Base-by-base conservation (phyloP, 2,797 vertebrate genomes). In the Rallus crepitans region DNA sequence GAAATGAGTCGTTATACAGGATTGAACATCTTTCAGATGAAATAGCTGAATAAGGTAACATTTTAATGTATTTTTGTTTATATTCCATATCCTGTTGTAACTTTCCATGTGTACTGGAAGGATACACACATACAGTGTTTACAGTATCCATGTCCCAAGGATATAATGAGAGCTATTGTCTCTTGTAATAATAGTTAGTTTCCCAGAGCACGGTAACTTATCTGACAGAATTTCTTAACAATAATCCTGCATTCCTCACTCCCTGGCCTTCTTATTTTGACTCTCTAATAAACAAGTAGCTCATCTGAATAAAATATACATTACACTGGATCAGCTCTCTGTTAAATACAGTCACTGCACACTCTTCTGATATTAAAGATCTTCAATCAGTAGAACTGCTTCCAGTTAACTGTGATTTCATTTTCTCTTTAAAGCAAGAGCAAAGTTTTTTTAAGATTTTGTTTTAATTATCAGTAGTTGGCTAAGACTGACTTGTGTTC, bases 1-100 rank as follows among this genome's bases (percentile, higher is more conserved):
- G 75, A 57, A 96, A 31, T 73, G 94, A 89, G 19, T 28, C 92
- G 87, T 89, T 96, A 72, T 77, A 39, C 61, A 90, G 27, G 70
- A 85, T 50, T 91, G n/a, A 96, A 48, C 25, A 83, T 77, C 23
- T 92, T 93, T 94, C 45, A 80, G 30, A 55, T 37, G 37, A 37
- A 37, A 37, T 37, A 37, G 37, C 37, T 37, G 37, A 37, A 37
- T 37, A 37, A 37, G 56, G 8, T 71, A 94, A 52, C n/a, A n/a
- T 40, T 61, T 77, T 91, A 35, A 20, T 48, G 28, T 14, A 33
- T 59, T 8, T 95, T 60, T 68, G 35, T 70, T 89, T 89, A 75
- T 48, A 96, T 40, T 56, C 19, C 27, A 16, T 50, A 37, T 48
- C 19, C 19, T 61, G 0, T 20, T 6, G 55, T 42, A 78, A 33